Base-by-base conservation (phyloP, 1,140 invertebrate species). In the Pomacea maculata region DNA sequence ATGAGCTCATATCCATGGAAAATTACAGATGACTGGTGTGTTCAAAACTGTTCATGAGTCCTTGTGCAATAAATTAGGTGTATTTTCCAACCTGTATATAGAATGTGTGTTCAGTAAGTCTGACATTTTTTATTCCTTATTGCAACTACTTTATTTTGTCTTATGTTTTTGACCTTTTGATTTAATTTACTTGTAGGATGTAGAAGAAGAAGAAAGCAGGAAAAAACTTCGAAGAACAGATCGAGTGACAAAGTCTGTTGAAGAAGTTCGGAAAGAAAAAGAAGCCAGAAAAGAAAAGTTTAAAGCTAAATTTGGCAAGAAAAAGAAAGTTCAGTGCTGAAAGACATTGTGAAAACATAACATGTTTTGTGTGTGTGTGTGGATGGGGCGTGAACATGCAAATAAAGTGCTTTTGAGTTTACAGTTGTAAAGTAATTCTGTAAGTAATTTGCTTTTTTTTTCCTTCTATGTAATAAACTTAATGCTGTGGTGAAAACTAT, bases 281-380 rank as follows among this genome's bases (percentile, higher is more conserved):
- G n/a, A 81, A 34, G n/a, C 54, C 52, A 79, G 82, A 70, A 83
- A 81, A 81, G 82, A 81, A 45, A 83, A 81, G 70, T 81, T 79
- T 63, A 83, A 83, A 61, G 80, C 80, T 10, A 83, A 75, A 72
- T 83, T 83, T 81, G 45, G 63, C n/a, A 83, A 79, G 63, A 81
- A 79, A 25, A 81, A 81, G 65, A 79, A 77, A 61, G 57, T 61
- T 61, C 57, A 61, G 9, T 14, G 57, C 15, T 61, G 57, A 61
- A 61, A 3, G 57, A 11, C 57, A 61, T 9, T 61, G 57, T 61
- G 8, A 61, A 11, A 11, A 61, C 57, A 61, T 17, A 45, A 6
- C 34, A 45, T 45, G 34, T 61, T 61, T 17, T 17, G 15, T 61
- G 57, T 61, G 57, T 61, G 57, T 17, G 11, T 61, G 57, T 61